These are phyloP conservation scores for Aporophyla nigra DNA, from an alignment of 2,888 invertebrate genomes.

Conservation along the genomic window DNA sequence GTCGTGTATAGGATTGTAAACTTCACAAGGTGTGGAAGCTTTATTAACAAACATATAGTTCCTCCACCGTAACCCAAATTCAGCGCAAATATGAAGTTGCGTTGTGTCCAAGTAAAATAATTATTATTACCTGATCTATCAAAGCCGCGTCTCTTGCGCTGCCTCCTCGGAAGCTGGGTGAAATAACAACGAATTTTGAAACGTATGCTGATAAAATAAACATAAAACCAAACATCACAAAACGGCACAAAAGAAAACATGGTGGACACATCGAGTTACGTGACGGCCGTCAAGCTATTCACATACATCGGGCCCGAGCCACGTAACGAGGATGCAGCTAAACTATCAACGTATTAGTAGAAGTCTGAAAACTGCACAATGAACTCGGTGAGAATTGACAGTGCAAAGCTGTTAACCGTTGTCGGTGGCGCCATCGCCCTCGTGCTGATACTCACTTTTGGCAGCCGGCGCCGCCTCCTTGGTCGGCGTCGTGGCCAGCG, in stretches of 20 bases:
- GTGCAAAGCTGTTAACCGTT: constrained; percentile 86
- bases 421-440: constrained; percentile 65
- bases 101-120: constrained; percentile 86
- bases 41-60: constrained; percentile 57
- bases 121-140: constrained; percentile 90
- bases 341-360: constrained; percentile 85
- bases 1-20: constrained; percentile 27
- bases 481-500: constrained; percentile 85
- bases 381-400: constrained; percentile 86
- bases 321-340: constrained; percentile 82
- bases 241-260: constrained; percentile 88
- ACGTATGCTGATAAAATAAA: constrained; percentile 88
- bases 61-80: constrained; percentile 75
- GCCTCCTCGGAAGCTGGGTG: constrained; percentile 91
- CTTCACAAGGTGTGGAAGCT: constrained; percentile 58
- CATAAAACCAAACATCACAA: constrained; percentile 90
- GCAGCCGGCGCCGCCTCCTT: constrained; percentile 83
- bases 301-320: constrained; percentile 63
- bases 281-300: constrained; percentile 63
- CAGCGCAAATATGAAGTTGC: constrained; percentile 73
- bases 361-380: constrained; percentile 89
- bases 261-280: constrained; percentile 78
- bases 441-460: constrained; percentile 85
- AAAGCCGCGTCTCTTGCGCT: constrained; percentile 91
- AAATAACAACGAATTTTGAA: constrained; percentile 91